Conservation (phyloP, 2,797 vertebrate species). For the Florisuga fusca region DNA sequence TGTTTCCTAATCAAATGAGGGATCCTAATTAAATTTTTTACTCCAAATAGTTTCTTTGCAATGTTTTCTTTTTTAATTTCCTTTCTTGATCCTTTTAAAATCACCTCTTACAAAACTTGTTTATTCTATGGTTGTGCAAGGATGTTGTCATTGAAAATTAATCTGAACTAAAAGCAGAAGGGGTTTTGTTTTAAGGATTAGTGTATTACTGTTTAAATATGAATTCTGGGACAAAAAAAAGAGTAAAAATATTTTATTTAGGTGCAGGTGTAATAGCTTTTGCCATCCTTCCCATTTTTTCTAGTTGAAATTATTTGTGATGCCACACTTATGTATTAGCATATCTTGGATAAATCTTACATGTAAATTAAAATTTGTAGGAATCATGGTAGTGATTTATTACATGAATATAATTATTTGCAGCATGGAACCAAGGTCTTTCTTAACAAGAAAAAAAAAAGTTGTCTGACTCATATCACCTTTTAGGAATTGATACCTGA, state of each 20-base stretch:
- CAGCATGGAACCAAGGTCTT: neutral
- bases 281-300: too few relatives aligned
- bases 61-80: neutral
- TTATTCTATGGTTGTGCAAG: neutral
- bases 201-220: neutral
- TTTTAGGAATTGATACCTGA: neutral
- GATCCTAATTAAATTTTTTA: neutral
- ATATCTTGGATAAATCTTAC: too few relatives aligned
- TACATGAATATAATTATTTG: neutral
- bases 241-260: neutral
- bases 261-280: neutral
- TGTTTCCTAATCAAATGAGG: neutral
- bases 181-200: neutral
- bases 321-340: too few relatives aligned
- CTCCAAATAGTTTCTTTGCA: neutral
- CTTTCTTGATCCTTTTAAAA: slow-evolving; percentile 1
- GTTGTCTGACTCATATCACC: neutral
- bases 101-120: neutral
- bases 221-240: neutral
- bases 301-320: too few relatives aligned
- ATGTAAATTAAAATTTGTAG: neutral
- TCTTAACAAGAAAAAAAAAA: neutral
- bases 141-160: neutral
- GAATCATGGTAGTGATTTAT: neutral
- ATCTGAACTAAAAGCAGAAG: neutral